phyloP scores from a whole-genome alignment of 2,888 invertebrate genomes.

The Netelia inedita region DNA sequence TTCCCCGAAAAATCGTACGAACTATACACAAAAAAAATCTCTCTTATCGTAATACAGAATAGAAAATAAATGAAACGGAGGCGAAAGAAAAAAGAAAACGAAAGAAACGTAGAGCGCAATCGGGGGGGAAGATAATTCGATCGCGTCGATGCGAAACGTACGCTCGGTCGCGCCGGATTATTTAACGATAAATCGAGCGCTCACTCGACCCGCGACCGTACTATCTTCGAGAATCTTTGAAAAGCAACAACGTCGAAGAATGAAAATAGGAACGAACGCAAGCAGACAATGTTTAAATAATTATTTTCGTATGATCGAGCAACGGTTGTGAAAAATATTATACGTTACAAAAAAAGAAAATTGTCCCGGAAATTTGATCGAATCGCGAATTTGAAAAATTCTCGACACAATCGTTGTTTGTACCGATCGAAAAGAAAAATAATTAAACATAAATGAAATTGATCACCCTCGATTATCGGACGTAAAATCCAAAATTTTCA shows the following conservation, averaged over 20 bases:
- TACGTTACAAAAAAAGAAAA: slow-evolving; percentile 30
- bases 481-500: neutral
- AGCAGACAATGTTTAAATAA: neutral
- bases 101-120: slow-evolving; percentile 54
- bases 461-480: neutral
- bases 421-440: slow-evolving; percentile 23
- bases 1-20: slow-evolving; percentile 30
- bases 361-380: slow-evolving; percentile 25
- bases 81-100: slow-evolving; percentile 32
- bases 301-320: neutral
- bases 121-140: slow-evolving; percentile 27
- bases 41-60: slow-evolving; percentile 60
- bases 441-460: neutral
- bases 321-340: neutral
- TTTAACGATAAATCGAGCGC: no score
- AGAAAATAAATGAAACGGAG: slow-evolving; percentile 60
- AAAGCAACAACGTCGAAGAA: slow-evolving; percentile 11
- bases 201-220: no score
- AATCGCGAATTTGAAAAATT: slow-evolving; percentile 46
- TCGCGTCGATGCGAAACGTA: slow-evolving; percentile 1
- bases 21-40: slow-evolving; percentile 26
- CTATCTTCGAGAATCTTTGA: neutral
- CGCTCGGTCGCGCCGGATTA: no score
- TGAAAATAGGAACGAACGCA: neutral
- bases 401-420: slow-evolving; percentile 24